Conservation (phyloP, 1,140 invertebrate genomes). For the Andrena cerasifolii region DNA sequence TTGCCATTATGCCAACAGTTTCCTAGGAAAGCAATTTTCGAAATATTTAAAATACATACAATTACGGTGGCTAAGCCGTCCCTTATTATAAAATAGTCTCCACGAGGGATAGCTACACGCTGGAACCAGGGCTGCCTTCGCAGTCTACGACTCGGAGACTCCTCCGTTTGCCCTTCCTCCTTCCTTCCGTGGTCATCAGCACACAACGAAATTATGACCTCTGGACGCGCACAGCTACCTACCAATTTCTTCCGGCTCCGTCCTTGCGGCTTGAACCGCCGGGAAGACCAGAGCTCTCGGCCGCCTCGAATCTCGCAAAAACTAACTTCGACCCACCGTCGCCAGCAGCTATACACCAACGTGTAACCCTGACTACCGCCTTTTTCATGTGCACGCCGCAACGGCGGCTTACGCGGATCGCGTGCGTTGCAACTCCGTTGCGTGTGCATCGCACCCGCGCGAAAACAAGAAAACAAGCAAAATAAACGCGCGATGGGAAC, state of each 20-base stretch:
- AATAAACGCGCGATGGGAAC: neutral
- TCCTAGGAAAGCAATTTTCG: conserved; percentile 81
- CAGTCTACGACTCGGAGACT: neutral
- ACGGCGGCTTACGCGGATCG: conserved; percentile 30
- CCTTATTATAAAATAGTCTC: conserved; percentile 78
- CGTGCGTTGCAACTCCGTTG: conserved; percentile 26
- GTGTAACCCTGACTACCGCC: neutral
- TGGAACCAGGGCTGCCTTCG: neutral
- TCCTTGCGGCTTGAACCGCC: conserved; percentile 37
- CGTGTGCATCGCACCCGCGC: conserved; percentile 41
- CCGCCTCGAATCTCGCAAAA: conserved; percentile 1
- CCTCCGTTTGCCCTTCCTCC: neutral
- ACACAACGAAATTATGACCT: conserved; percentile 34
- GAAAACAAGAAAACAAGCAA: conserved; percentile 27
- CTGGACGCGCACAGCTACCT: conserved; percentile 32
- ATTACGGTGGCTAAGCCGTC: conserved; percentile 75
- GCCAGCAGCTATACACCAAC: conserved; percentile 1
- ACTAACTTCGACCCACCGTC: conserved; percentile 19
- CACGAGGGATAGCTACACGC: conserved; percentile 46
- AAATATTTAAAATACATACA: conserved; percentile 82
- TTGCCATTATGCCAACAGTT: conserved; percentile 78
- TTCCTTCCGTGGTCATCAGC: conserved; percentile 39
- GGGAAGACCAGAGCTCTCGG: conserved; percentile 7
- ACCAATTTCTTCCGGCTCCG: conserved; percentile 59
- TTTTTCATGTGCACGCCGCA: neutral